phyloP scores from a whole-genome alignment of 1,140 invertebrate genomes.

The Metaphire vulgaris region DNA sequence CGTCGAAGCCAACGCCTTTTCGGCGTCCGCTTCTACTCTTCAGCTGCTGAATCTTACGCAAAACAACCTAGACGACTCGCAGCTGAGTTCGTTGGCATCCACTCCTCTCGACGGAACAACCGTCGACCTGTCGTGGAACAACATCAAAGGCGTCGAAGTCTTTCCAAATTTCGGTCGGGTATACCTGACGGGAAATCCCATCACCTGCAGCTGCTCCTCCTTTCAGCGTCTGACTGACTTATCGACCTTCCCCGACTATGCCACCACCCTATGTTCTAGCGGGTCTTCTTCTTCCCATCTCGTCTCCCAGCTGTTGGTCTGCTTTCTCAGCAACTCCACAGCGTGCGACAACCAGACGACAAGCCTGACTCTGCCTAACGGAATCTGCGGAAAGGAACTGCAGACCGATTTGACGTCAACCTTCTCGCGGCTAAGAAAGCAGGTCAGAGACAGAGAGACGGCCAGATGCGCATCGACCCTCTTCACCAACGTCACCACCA shows the following conservation, averaged over 20 bases:
- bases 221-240: background rate
- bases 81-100: background rate
- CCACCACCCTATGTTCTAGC: background rate
- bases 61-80: background rate
- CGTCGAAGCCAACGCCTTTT: background rate
- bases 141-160: background rate
- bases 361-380: background rate
- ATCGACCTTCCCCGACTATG: background rate
- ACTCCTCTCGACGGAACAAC: background rate
- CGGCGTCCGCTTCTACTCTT: background rate
- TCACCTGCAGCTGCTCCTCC: background rate
- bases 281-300: background rate
- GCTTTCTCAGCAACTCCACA: background rate
- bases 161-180: background rate
- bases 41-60: background rate
- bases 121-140: background rate
- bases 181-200: background rate
- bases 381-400: background rate
- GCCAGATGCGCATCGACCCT: background rate
- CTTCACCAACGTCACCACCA: background rate
- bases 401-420: background rate
- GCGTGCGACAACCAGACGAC: background rate
- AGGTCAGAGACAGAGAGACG: background rate
- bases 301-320: background rate
- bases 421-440: background rate